phyloP scores from a whole-genome alignment of 1,140 invertebrate genomes.

The Drosophila biarmipes region DNA sequence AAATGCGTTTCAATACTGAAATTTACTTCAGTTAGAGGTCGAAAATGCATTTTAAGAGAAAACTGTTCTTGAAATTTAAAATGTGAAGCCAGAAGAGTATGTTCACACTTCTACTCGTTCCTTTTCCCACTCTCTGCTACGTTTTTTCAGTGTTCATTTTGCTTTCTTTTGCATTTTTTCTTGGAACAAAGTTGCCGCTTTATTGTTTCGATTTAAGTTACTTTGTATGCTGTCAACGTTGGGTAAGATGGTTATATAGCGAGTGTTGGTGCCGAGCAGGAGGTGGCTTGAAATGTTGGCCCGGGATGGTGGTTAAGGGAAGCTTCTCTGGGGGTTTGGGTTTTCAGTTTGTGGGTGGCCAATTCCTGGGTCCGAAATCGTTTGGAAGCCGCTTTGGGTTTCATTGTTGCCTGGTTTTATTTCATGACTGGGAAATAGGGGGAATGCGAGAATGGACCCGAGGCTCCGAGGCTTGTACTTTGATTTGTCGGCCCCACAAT shows the following conservation, averaged over 20 bases:
- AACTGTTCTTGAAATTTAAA: too few species aligned
- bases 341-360: conserved; percentile 17
- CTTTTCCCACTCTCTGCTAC: conserved; percentile 52
- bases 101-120: conserved; percentile 14
- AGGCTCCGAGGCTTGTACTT: conserved; percentile 69
- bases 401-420: conserved; percentile 79
- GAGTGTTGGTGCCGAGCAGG: conserved; percentile 25
- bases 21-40: too few species aligned
- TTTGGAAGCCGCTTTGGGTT: conserved; percentile 79
- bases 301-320: not conserved
- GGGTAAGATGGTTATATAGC: conserved; percentile 57
- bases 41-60: too few species aligned
- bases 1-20: too few species aligned
- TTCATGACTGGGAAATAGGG: conserved; percentile 51
- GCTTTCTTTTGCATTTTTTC: conserved; percentile 69
- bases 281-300: conserved; percentile 4
- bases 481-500: conserved; percentile 71
- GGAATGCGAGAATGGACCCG: not conserved
- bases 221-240: conserved; percentile 84
- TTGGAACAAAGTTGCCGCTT: conserved; percentile 79
- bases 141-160: conserved; percentile 45
- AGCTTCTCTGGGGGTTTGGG: conserved; percentile 7
- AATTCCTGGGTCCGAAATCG: conserved; percentile 61
- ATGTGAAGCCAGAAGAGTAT: not conserved
- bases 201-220: conserved; percentile 84